Evolutionary conservation across 2,113 vertebrate genomes (phyloP), one percentile per base, ranked within the genome.

Genomic region (Barnardius zonarius): DNA sequence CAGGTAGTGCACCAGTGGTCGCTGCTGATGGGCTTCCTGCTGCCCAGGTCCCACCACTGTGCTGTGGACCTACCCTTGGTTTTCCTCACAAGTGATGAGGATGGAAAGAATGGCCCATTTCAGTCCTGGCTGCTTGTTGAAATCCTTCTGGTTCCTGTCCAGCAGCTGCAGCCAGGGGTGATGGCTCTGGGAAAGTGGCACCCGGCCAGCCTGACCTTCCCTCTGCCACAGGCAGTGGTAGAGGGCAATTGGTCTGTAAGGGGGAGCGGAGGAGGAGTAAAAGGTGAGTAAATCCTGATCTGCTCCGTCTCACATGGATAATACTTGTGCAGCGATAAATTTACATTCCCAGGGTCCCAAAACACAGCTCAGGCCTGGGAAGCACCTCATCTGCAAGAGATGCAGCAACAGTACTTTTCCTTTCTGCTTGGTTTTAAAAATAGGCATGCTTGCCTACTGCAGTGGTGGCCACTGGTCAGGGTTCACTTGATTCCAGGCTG

Each of bases 151-250:
- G 18, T 24, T 85, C 17, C 35, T 0, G 0, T 33, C 11, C 68
- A 30, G 20, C 17, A 3, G 0, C 43, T 4, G 1, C 69, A 52
- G 44, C 33, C 0, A 0, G 0, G 5, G 52, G 70, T 76, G 62
- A 59, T 1, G 2, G 52, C 46, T 67, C 57, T 2, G 1, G 80
- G 23, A 55, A 64, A 62, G 74, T 17, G 57, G 17, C 4, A 8
- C 23, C 17, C 0, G 0, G 7, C 17, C 0, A 0, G 2, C 70
- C 30, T 69, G 90, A 90, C 41, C 63, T 86, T 83, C 67, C 12
- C 4, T 22, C 54, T 90, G 31, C 11, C 10, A 3, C 52, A 55
- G 78, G 30, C 77, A 85, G 35, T 0, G 0, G 17, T 2, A 23
- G 51, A 79, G 57, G 41, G 22, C 22, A 52, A 17, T 14, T 18